These are phyloP conservation scores for Gibbula magus DNA, from an alignment of 2,888 invertebrate species.

Conservation along the genomic window DNA sequence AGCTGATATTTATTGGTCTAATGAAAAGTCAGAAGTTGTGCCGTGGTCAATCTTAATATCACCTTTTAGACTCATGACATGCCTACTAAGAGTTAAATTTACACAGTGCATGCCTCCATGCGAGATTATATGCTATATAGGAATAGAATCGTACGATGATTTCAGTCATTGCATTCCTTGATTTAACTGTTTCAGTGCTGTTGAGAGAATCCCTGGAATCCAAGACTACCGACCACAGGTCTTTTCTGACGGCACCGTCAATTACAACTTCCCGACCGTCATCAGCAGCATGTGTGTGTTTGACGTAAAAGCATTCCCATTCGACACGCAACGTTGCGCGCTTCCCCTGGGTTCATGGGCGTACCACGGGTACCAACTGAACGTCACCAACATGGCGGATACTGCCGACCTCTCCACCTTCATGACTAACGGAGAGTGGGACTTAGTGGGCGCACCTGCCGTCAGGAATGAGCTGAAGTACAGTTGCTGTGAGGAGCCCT, in stretches of 20 bases:
- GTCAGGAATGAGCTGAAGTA: constrained; percentile 44
- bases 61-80: no score
- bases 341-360: constrained; percentile 51
- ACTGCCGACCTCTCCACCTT: constrained; percentile 45
- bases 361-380: constrained; percentile 47
- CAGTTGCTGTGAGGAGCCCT: constrained; percentile 57
- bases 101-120: no score
- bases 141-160: no score
- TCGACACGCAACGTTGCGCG: constrained; percentile 76
- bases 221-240: constrained; percentile 77
- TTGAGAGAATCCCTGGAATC: constrained; percentile 77
- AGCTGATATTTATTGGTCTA: no score
- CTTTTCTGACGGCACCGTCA: constrained; percentile 76
- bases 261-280: constrained; percentile 79
- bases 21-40: no score
- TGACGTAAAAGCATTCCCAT: constrained; percentile 77
- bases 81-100: no score
- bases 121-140: no score
- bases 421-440: constrained; percentile 60
- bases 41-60: no score
- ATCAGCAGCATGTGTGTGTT: constrained; percentile 77
- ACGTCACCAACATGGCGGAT: constrained; percentile 24
- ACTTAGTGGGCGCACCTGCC: constrained; percentile 46
- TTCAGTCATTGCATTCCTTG: neutral
- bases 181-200: constrained; percentile 72